A percentile compares a stretch with the other conserved stretches of the same genome.
phyloP scores from a whole-genome alignment of 2,888 invertebrate genomes.

The Lasioglossum zephyrum region DNA sequence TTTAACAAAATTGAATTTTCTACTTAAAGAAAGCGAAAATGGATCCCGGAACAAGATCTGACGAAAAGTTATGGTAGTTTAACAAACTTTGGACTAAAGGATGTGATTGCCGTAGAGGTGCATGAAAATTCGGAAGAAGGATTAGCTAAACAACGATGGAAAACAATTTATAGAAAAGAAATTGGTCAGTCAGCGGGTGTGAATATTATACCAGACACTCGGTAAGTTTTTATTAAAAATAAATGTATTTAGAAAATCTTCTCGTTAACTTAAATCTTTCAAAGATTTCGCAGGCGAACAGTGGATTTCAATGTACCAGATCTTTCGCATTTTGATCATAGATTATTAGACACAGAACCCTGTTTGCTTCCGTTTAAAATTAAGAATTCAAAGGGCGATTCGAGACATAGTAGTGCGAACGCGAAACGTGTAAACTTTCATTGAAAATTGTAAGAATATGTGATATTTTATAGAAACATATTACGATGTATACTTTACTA shows the following conservation, averaged over 20 bases:
- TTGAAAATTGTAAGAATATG: constrained; percentile 24
- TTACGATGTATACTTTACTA: constrained; percentile 44
- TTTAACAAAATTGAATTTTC: constrained; percentile 21
- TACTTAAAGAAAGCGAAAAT: constrained; percentile 58
- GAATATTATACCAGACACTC: not conserved
- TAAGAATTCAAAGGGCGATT: not conserved
- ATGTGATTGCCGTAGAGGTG: constrained; percentile 36
- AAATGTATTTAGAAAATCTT: constrained; percentile 3
- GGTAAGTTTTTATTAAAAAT: constrained; percentile 36
- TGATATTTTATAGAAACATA: constrained; percentile 37
- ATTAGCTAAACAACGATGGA: constrained; percentile 43
- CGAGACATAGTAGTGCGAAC: not conserved
- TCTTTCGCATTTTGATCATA: constrained; percentile 39
- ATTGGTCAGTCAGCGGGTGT: not conserved
- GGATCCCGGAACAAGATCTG: constrained; percentile 69
- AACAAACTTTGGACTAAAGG: constrained; percentile 68
- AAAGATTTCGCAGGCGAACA: constrained; percentile 44
- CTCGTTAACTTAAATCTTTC: constrained; percentile 7
- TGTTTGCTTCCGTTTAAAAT: constrained; percentile 40
- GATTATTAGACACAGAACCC: not conserved
- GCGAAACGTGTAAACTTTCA: not conserved
- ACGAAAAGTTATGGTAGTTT: constrained; percentile 67
- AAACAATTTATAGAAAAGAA: constrained; percentile 49
- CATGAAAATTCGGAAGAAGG: constrained; percentile 40
- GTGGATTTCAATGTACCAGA: constrained; percentile 49